Evolutionary conservation across 2,797 vertebrate genomes (phyloP).

Genomic region (Uromys caudimaculatus): DNA sequence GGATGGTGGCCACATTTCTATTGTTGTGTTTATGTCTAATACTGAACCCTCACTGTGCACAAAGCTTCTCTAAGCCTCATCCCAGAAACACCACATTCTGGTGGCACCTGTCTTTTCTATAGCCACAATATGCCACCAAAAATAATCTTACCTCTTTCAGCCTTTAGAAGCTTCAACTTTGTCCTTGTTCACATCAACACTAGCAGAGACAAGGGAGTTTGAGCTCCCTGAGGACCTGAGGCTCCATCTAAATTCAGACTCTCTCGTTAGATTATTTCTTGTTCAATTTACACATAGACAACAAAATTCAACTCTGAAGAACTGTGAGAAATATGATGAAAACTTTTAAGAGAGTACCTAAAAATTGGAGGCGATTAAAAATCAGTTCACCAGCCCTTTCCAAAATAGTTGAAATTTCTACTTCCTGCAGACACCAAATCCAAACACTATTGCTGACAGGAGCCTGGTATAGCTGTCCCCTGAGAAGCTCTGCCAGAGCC

Average conservation of each 20-base stretch:
- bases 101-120: accelerated
- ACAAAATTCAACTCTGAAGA: background rate
- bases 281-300: background rate
- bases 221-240: background rate
- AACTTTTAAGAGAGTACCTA: background rate
- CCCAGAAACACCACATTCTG: background rate
- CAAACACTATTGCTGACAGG: no score
- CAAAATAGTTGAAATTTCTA: background rate
- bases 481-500: no score
- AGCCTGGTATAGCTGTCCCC: no score
- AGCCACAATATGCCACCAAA: background rate
- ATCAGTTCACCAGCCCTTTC: background rate
- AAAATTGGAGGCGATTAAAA: background rate
- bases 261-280: background rate
- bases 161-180: background rate
- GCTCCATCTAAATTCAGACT: background rate
- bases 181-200: background rate
- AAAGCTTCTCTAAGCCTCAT: background rate
- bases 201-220: background rate
- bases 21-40: background rate
- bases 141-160: background rate
- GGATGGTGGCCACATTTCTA: background rate
- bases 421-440: no score
- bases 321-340: background rate
- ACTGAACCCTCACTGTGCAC: background rate